Base-by-base conservation (phyloP, 2,113 vertebrate species). In the human (Homo sapiens) region DNA sequence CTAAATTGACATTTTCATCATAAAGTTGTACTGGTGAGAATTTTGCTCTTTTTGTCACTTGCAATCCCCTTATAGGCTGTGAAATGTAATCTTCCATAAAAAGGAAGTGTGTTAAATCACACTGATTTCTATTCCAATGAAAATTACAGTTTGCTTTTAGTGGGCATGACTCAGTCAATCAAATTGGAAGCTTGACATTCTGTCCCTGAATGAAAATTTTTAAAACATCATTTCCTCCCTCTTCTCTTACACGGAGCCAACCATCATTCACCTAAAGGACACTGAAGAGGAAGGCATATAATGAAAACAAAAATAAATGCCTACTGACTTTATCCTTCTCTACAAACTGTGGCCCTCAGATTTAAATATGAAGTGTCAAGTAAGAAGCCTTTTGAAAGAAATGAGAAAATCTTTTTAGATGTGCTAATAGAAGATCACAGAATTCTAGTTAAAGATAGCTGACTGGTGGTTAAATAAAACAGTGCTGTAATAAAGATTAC, bases 121-220 rank as follows among this genome's bases (percentile, higher is more conserved):
- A 32, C 6, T 68, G 87, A 92, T 81, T 96, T 96, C 23, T 81
- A 97, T 97, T 83, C 57, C 75, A 94, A 14, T 45, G 43, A 96
- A 88, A 96, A 93, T 96, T 90, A 43, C 78, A 81, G 79, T 91
- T 97, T 85, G 61, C 78, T 86, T 93, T 82, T 55, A 92, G 57
- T 73, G 64, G 25, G 43, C 92, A 96, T 97, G 90, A 85, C 11
- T 92, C 16, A 84, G 72, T 94, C 73, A 88, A 16, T 4, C 0
- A 85, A 17, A 35, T 6, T 97, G 80, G 48, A 97, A 95, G 2
- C 8, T 89, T 72, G 87, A 68, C 72, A 38, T 32, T 92, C 97
- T 95, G 59, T 94, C 43, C 55, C n/a, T 76, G 50, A 96, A 73
- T 70, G 30, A 66, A 55, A 23, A 35, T 75, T 40, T 87, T 70